A percentile compares a stretch with the other conserved stretches of the same genome.
Evolutionary conservation across 2,888 invertebrate species (phyloP).

Genomic region (Pterobdella sp.): DNA sequence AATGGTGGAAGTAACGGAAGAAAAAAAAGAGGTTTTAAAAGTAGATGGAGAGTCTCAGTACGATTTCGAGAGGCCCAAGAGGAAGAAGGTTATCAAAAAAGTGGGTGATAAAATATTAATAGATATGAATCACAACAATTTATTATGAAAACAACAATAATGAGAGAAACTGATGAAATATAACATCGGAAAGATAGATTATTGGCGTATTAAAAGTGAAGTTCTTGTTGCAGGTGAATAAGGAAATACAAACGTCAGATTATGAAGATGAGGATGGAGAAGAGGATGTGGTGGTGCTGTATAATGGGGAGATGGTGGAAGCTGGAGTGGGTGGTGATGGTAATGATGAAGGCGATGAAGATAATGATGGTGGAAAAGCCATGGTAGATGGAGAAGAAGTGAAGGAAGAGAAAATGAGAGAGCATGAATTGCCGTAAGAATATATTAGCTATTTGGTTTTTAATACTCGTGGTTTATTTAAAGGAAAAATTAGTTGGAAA

Average conservation of each 20-base stretch:
- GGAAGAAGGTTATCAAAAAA: not conserved
- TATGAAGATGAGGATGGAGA: conserved; percentile 17
- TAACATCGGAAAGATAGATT: too few species aligned
- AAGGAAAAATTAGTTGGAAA: too few species aligned
- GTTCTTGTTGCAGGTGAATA: not conserved
- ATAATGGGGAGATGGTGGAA: conserved; percentile 1
- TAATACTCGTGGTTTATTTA: not conserved
- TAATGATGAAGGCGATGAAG: not conserved
- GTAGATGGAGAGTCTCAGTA: conserved; percentile 21
- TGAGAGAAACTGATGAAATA: too few species aligned
- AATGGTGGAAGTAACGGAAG: not conserved
- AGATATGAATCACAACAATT: too few species aligned
- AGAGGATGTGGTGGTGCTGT: not conserved
- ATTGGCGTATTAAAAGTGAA: too few species aligned
- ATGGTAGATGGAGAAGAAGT: not conserved
- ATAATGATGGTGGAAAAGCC: not conserved
- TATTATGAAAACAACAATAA: too few species aligned
- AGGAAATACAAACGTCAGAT: conserved; percentile 16
- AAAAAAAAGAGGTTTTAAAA: not conserved
- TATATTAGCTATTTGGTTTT: not conserved
- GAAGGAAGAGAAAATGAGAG: not conserved
- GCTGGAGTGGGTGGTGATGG: not conserved
- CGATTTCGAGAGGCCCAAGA: not conserved
- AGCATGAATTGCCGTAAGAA: not conserved
- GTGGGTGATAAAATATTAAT: too few species aligned